These are phyloP conservation scores for Pseudococcus jackbeardsleyi DNA, from an alignment of 2,888 invertebrate genomes.

Conservation along the genomic window DNA sequence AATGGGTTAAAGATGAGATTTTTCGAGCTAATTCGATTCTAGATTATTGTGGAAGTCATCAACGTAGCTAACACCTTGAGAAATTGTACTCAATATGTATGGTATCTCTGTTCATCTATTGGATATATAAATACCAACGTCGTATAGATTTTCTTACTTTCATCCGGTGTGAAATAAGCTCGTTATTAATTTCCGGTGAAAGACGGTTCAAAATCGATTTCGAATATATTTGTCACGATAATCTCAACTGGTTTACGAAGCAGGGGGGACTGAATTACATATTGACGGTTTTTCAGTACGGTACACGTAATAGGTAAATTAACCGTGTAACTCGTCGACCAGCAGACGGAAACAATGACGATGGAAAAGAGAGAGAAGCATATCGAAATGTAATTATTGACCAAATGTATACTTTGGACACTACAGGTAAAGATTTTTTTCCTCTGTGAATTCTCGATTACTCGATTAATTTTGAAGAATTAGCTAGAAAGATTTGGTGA, in stretches of 20 bases:
- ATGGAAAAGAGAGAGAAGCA: not conserved
- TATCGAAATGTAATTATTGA: slow-evolving; percentile 29
- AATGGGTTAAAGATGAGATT: not conserved
- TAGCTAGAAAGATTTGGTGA: not conserved
- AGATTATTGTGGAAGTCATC: not conserved
- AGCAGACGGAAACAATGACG: not conserved
- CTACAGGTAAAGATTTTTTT: not conserved
- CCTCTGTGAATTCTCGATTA: not conserved
- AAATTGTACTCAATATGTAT: no score
- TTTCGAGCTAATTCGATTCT: not conserved
- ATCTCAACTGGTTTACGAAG: slow-evolving; percentile 5
- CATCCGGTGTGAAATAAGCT: slow-evolving; percentile 26
- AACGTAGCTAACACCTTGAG: no score
- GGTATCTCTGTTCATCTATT: not conserved
- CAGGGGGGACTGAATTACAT: not conserved
- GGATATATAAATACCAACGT: not conserved
- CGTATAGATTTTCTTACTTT: slow-evolving; percentile 11
- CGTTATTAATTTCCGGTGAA: slow-evolving; percentile 43
- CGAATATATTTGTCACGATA: slow-evolving; percentile 44
- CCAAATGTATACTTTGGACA: not conserved
- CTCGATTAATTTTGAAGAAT: not conserved
- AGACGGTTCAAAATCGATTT: slow-evolving; percentile 35
- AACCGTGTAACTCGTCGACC: slow-evolving; percentile 27
- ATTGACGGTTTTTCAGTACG: not conserved
- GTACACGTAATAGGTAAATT: slow-evolving; percentile 26